phyloP scores from a whole-genome alignment of 2,113 vertebrate species.

The Atherinomorus stipes region DNA sequence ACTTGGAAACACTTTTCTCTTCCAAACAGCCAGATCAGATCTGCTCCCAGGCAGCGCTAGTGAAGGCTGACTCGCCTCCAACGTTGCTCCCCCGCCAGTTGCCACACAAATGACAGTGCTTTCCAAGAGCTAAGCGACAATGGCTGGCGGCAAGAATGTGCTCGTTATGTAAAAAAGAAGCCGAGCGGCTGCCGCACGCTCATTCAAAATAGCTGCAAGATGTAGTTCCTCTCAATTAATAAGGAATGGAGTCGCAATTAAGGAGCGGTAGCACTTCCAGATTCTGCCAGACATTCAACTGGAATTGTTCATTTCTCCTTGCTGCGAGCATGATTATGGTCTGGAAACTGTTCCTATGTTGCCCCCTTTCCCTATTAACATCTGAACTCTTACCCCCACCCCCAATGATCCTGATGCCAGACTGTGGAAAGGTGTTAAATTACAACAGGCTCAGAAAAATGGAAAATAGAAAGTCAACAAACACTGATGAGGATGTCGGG shows the following conservation, averaged over 20 bases:
- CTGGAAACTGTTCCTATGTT: slow-evolving; percentile 23
- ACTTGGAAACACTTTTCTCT: slow-evolving; percentile 63
- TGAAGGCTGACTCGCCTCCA: slow-evolving; percentile 64
- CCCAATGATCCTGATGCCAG: neutral
- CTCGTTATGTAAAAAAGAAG: slow-evolving; percentile 63
- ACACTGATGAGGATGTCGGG: neutral
- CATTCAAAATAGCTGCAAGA: slow-evolving; percentile 68
- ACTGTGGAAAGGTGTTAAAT: no score
- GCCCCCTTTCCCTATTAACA: neutral
- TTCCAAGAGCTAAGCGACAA: slow-evolving; percentile 74
- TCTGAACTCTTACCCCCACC: slow-evolving; percentile 11
- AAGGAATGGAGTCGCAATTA: slow-evolving; percentile 43
- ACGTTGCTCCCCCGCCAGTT: slow-evolving; percentile 62
- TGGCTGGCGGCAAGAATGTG: slow-evolving; percentile 62
- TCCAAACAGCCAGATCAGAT: slow-evolving; percentile 76
- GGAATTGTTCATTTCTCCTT: slow-evolving; percentile 29
- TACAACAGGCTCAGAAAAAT: neutral
- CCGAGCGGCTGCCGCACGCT: slow-evolving; percentile 18
- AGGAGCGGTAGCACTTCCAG: slow-evolving; percentile 30
- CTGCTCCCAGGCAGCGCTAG: slow-evolving; percentile 69
- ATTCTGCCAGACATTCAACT: slow-evolving; percentile 30
- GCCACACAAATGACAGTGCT: slow-evolving; percentile 50
- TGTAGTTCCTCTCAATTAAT: slow-evolving; percentile 43
- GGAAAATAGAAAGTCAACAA: neutral
- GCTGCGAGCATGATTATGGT: slow-evolving; percentile 16